phyloP scores from a whole-genome alignment of 1,140 invertebrate species.

The Tetragonula clypearis region DNA sequence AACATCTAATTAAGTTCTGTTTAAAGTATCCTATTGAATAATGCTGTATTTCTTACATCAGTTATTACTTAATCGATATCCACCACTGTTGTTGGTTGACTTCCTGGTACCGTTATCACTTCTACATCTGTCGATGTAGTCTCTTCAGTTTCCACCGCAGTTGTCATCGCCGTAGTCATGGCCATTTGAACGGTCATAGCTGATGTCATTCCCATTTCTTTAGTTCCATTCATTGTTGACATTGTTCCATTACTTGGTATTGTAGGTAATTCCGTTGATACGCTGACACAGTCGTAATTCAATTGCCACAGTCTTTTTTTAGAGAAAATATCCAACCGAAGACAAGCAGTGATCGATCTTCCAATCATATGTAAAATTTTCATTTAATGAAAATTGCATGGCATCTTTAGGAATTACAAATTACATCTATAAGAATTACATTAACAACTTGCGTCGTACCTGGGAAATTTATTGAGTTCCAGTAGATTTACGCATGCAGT shows the following conservation, averaged over 20 bases:
- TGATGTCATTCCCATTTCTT: constrained; percentile 11
- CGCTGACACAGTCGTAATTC: constrained; percentile 68
- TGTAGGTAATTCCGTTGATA: constrained; percentile 59
- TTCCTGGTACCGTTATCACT: constrained; percentile 5
- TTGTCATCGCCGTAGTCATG: background rate
- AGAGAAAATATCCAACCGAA: constrained; percentile 62
- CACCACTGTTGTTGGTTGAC: background rate
- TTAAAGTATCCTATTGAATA: background rate
- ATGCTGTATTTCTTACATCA: background rate
- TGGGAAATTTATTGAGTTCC: constrained; percentile 65
- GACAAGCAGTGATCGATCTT: constrained; percentile 70
- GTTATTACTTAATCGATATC: constrained; percentile 35
- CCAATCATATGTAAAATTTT: background rate
- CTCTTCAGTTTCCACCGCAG: constrained; percentile 8
- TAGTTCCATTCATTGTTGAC: constrained; percentile 6
- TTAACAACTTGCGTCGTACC: constrained; percentile 48
- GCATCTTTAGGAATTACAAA: background rate
- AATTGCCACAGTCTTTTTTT: constrained; percentile 71
- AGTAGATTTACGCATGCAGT: constrained; percentile 70
- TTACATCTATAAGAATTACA: background rate
- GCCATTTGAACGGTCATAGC: background rate
- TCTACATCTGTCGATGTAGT: background rate
- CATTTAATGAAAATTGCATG: background rate
- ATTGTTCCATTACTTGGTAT: background rate
- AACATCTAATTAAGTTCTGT: background rate